Percentiles rank a stretch among this genome's conserved stretches.
These are phyloP conservation scores for Rhinatrema bivittatum DNA, from an alignment of 2,797 vertebrate genomes.

Conservation along the genomic window DNA sequence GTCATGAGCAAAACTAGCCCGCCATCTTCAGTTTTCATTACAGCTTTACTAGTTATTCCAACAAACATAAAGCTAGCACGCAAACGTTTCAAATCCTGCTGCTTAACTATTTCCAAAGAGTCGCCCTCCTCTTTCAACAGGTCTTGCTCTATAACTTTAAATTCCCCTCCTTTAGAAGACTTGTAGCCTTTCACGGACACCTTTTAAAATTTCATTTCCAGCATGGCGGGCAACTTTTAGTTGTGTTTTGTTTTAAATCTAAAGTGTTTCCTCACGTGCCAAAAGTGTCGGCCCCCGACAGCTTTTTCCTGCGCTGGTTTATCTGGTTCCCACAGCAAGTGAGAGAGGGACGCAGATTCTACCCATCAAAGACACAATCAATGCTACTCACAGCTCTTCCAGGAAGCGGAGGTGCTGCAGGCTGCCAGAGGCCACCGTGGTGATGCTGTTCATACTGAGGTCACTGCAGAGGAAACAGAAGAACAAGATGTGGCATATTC, in stretches of 20 bases:
- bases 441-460: conserved; percentile 93
- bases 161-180: conserved; percentile 56
- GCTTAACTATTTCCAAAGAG: conserved; percentile 65
- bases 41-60: conserved; percentile 55
- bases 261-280: conserved; percentile 62
- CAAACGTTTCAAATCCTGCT: conserved; percentile 72
- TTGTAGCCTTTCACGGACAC: conserved; percentile 49
- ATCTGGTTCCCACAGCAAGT: conserved; percentile 57
- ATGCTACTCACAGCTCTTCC: conserved; percentile 83
- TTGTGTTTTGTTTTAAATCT: conserved; percentile 10
- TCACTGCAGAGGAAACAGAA: conserved; percentile 66
- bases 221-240: conserved; percentile 44
- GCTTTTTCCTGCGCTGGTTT: conserved; percentile 44
- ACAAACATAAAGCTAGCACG: conserved; percentile 62
- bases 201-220: conserved; percentile 57
- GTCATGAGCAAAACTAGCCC: conserved; percentile 38
- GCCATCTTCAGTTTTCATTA: conserved; percentile 66
- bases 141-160: conserved; percentile 56
- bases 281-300: conserved; percentile 50
- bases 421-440: conserved; percentile 59
- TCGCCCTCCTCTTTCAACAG: conserved; percentile 53
- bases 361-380: conserved; percentile 24
- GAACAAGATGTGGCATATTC: conserved; percentile 32
- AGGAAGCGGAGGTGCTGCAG: conserved; percentile 79
- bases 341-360: conserved; percentile 45